Evolutionary conservation across 2,888 invertebrate genomes (phyloP).

Genomic region (Sesia bembeciformis): DNA sequence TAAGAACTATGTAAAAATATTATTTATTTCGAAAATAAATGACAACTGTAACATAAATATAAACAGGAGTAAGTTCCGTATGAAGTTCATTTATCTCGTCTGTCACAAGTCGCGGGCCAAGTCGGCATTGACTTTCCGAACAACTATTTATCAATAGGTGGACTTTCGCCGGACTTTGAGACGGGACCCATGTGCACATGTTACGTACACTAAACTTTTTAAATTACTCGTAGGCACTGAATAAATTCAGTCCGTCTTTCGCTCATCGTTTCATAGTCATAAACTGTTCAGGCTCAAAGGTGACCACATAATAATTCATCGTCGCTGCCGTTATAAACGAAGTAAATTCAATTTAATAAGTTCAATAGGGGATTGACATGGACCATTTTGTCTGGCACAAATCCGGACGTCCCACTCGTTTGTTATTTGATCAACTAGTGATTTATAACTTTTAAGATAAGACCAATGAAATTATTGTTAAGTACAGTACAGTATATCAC

Average conservation of each 20-base stretch:
- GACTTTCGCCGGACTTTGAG: no score
- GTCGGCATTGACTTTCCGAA: no score
- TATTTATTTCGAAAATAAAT: neutral
- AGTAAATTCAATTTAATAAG: conserved; percentile 54
- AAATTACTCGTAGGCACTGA: no score
- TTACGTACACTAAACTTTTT: no score
- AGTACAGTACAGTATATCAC: neutral
- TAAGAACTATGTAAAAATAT: neutral
- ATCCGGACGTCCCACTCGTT: conserved; percentile 35
- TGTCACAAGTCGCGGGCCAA: no score
- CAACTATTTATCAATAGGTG: no score
- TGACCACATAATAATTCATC: conserved; percentile 40
- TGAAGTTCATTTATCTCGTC: no score
- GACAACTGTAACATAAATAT: neutral
- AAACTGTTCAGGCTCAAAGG: conserved; percentile 4
- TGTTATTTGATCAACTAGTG: conserved; percentile 31
- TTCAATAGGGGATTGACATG: conserved; percentile 63
- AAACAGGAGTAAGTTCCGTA: neutral
- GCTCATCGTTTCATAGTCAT: no score
- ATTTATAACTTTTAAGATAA: conserved; percentile 17
- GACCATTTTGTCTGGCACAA: conserved; percentile 38
- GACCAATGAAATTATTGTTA: neutral
- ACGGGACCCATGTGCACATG: no score
- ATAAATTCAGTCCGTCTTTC: no score
- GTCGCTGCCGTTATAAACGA: conserved; percentile 31